Evolutionary conservation across 2,888 invertebrate species (phyloP), one percentile per base, ranked within the genome.

Genomic region (Merodon equestris): DNA sequence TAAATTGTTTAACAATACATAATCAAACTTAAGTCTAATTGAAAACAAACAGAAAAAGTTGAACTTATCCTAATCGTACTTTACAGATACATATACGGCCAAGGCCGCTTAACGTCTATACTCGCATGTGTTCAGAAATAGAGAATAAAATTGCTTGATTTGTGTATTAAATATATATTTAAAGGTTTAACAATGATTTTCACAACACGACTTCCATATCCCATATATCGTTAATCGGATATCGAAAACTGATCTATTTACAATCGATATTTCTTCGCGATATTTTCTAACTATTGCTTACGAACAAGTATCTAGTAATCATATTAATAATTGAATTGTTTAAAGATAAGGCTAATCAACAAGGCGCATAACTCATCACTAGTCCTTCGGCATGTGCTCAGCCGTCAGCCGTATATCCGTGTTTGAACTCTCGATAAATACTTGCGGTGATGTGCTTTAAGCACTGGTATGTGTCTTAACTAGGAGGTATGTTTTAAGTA

Each of bases 401-500:
- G 27, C 15, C 10, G 42, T n/a, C n/a, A 56, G n/a, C 15, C 10
- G 42, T 40, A 63, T 27, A 57, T 57, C 44, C n/a, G 60, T 19
- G 7, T 47, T 77, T 72, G 73, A 77, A 72, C 74, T 79, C 17
- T 79, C 54, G 58, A 68, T 60, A 79, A 79, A 74, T 74, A 74
- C 74, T 79, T 79, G 74, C 60, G 64, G 68, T 79, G 70, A 12
- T 53, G 68, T 79, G 77, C 73, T 77, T 57, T 36, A 0, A 79
- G 79, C 79, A 73, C 73, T 40, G 45, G 1, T 58, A 56, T 63
- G 17, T 47, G 40, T 66, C 54, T 61, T 67, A 63, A 51, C 51
- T 73, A 73, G 57, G 58, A 73, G 73, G 58, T 73, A 64, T 73
- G 50, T 13, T 48, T 68, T 73, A 63, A 73, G 48, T 63, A 64